Percentiles rank a stretch among this genome's conserved stretches.
Conservation (phyloP, 1,140 invertebrate species). For the Armadillidium nasatum region DNA sequence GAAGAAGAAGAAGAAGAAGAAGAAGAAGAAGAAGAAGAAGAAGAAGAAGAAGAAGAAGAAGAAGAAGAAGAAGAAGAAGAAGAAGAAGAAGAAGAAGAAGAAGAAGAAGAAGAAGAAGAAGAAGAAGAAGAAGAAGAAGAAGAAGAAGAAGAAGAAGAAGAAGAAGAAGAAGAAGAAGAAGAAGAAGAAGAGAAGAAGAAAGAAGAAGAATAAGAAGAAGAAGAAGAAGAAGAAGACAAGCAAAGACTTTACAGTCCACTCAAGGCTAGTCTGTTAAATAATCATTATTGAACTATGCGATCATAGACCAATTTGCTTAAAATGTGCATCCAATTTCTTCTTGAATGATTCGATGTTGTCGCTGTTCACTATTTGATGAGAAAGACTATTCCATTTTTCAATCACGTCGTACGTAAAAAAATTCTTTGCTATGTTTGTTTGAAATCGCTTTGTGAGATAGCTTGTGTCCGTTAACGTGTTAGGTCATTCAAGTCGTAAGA, state of each 20-base stretch:
- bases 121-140: not conserved
- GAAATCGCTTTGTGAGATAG: not conserved
- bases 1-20: not conserved
- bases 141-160: not conserved
- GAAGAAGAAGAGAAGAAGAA: conserved; percentile 14
- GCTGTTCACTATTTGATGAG: too few relatives aligned
- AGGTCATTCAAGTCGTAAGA: not conserved
- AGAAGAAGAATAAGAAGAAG: too few relatives aligned
- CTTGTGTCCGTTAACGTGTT: not conserved
- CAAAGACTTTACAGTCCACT: too few relatives aligned
- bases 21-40: not conserved
- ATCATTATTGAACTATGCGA: too few relatives aligned
- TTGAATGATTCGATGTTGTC: too few relatives aligned
- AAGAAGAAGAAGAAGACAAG: not conserved
- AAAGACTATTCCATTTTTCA: too few relatives aligned
- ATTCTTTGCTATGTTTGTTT: not conserved
- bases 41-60: not conserved
- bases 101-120: not conserved
- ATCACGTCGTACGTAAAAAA: too few relatives aligned
- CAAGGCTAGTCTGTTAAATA: too few relatives aligned
- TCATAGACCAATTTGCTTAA: too few relatives aligned
- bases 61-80: not conserved
- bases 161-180: not conserved
- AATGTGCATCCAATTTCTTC: too few relatives aligned
- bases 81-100: too few relatives aligned